Percentiles rank a stretch among this genome's conserved stretches.
These are phyloP conservation scores for Anser cygnoides DNA, from an alignment of 2,113 vertebrate species.

Conservation along the genomic window DNA sequence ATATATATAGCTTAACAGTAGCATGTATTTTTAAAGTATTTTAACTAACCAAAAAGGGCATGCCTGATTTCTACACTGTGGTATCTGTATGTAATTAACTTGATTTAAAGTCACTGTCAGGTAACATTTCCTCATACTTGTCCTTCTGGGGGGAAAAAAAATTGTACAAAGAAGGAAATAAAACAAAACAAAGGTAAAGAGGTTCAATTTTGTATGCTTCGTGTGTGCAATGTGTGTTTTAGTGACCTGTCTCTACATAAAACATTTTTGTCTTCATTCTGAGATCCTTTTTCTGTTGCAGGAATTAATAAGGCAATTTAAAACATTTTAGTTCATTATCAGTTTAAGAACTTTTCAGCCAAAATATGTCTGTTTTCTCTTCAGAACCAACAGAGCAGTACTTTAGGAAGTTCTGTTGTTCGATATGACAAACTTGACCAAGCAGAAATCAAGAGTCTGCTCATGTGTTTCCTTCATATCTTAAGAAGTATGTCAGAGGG, in stretches of 20 bases:
- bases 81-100: neutral
- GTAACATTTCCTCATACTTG: neutral
- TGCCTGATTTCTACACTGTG: neutral
- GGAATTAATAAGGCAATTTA: conserved; percentile 23
- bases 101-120: neutral
- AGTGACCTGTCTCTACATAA: conserved; percentile 4
- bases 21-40: neutral
- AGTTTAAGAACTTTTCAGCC: neutral
- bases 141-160: neutral
- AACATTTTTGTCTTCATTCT: neutral
- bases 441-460: conserved; percentile 92
- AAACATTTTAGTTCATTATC: neutral
- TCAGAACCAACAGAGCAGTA: conserved; percentile 84
- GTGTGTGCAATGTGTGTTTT: neutral
- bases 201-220: neutral
- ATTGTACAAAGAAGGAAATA: neutral
- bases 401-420: conserved; percentile 86
- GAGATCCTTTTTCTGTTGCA: conserved; percentile 18
- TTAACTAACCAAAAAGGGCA: neutral
- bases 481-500: conserved; percentile 99
- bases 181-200: neutral
- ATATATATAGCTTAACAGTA: neutral
- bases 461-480: conserved; percentile 97
- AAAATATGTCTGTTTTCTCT: conserved; percentile 35
- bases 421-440: conserved; percentile 97